Evolutionary conservation across 2,888 invertebrate species (phyloP), one percentile per base, ranked within the genome.

Genomic region (Thyatira batis): DNA sequence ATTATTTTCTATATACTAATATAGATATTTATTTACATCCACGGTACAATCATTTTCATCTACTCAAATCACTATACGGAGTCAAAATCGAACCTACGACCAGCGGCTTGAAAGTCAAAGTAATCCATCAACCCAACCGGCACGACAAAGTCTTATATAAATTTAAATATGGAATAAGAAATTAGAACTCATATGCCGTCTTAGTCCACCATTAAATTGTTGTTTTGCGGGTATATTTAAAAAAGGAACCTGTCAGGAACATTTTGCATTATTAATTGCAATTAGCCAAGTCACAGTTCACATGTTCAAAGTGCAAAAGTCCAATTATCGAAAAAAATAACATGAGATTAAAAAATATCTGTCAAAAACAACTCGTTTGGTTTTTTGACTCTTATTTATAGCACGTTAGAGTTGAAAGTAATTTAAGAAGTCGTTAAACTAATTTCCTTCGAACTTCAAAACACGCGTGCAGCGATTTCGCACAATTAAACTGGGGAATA

Each of bases 391-490:
- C 27, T 48, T 48, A 48, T 21, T 21, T 17, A 1, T 5, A 13
- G 25, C 9, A 4, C 0, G 13, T 3, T 48, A 48, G n/a, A 27
- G 27, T n/a, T 27, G 27, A 48, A 48, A 27, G 10, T 48, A 17
- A 48, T 20, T 27, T 17, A 46, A 17, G 13, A 17, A 27, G 10
- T 10, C n/a, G 48, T 61, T 63, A n/a, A 23, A 30, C 10, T n/a
- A 49, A 45, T 64, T 56, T 60, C 64, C 60, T 58, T 61, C 57
- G 53, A 57, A 71, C 58, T 55, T 76, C 74, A 76, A 80, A 85
- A 87, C 86, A 83, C 70, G 85, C 82, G 83, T 81, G 84, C 79
- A 82, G 85, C 87, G 84, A 87, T 89, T 87, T 86, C 76, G 78
- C 81, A 80, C 85, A 88, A 88, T 87, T 89, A 87, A 88, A 85